phyloP scores from a whole-genome alignment of 2,113 vertebrate species.

The Tragelaphus strepsiceros region DNA sequence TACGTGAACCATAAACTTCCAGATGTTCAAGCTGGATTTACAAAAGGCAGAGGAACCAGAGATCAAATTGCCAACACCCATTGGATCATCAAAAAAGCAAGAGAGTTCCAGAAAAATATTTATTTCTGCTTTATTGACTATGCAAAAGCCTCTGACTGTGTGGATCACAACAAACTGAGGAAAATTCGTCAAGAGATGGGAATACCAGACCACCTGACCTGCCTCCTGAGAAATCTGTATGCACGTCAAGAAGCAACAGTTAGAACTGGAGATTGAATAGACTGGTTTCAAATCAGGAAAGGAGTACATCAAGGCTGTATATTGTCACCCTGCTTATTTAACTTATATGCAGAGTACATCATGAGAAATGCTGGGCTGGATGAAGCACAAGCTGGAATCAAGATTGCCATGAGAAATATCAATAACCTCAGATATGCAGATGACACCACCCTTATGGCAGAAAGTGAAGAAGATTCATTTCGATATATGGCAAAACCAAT shows the following conservation, averaged over 20 bases:
- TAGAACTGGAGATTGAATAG: too few relatives aligned
- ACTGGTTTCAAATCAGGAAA: neutral
- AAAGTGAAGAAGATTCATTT: neutral
- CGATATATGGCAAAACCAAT: too few relatives aligned
- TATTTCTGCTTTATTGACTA: neutral
- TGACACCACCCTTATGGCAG: neutral
- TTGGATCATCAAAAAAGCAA: neutral
- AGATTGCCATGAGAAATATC: neutral
- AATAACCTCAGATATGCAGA: neutral
- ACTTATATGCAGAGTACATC: neutral
- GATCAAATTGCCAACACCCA: too few relatives aligned
- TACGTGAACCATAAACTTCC: too few relatives aligned
- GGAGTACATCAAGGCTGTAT: neutral
- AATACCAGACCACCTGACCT: too few relatives aligned
- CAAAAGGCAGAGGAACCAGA: too few relatives aligned
- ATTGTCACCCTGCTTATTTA: neutral
- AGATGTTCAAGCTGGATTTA: too few relatives aligned
- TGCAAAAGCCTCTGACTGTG: neutral
- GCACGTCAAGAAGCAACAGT: too few relatives aligned
- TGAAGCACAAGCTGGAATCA: neutral
- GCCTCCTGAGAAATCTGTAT: too few relatives aligned
- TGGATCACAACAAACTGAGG: too few relatives aligned
- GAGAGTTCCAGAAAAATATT: neutral
- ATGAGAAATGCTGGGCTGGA: fast-evolving
- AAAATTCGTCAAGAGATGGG: too few relatives aligned